phyloP scores from a whole-genome alignment of 2,888 invertebrate species.

The Apodemia mormo region DNA sequence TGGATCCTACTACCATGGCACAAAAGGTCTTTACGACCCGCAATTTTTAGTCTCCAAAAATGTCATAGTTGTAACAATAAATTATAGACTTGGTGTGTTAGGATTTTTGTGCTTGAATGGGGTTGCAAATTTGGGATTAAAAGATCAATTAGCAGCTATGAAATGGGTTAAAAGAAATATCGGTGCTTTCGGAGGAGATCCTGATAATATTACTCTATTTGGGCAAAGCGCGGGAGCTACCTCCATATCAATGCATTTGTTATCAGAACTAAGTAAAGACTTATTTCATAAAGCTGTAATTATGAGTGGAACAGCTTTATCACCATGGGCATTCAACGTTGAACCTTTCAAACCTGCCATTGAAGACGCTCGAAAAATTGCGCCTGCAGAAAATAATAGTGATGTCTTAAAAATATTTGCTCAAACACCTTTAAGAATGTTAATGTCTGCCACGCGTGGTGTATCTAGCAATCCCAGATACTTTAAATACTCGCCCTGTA shows the following conservation, averaged over 20 bases:
- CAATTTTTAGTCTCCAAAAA: constrained; percentile 66
- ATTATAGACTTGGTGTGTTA: constrained; percentile 65
- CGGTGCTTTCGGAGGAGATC: constrained; percentile 67
- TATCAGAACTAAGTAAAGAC: constrained; percentile 57
- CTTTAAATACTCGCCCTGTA: constrained; percentile 69
- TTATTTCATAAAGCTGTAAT: constrained; percentile 69
- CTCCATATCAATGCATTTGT: constrained; percentile 63
- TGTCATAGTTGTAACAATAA: constrained; percentile 58
- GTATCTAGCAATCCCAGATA: constrained; percentile 47
- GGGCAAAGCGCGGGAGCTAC: constrained; percentile 72
- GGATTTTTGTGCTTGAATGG: constrained; percentile 67
- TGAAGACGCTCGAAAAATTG: constrained; percentile 57
- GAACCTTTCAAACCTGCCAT: constrained; percentile 52
- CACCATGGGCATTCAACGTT: constrained; percentile 67
- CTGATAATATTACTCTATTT: constrained; percentile 67
- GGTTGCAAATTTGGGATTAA: constrained; percentile 65
- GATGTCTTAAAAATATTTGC: constrained; percentile 32
- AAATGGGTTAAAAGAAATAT: constrained; percentile 69
- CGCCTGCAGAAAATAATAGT: constrained; percentile 18
- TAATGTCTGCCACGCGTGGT: constrained; percentile 51
- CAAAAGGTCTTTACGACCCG: constrained; percentile 66
- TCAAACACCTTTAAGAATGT: constrained; percentile 31
- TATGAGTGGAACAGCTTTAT: constrained; percentile 61
- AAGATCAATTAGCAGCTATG: constrained; percentile 69
- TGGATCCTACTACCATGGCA: constrained; percentile 69